Evolutionary conservation across 53 echinoderm and acorn worm species (phyloP).

Genomic region (Astropecten irregularis): DNA sequence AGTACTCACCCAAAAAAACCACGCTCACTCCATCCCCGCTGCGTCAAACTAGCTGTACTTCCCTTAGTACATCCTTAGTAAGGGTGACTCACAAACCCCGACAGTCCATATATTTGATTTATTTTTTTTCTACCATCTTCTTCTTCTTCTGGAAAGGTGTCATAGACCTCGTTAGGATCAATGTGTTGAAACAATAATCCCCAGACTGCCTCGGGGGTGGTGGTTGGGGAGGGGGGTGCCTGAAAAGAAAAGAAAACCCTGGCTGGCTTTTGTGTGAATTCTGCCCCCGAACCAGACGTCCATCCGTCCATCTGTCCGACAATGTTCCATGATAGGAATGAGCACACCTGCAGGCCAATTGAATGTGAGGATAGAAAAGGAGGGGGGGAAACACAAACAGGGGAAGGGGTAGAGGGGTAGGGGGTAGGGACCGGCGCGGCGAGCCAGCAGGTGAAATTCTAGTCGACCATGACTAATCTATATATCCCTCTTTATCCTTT

Average conservation of each 20-base stretch:
- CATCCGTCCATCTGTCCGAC: no score
- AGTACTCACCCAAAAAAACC: no score
- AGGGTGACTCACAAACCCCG: background rate
- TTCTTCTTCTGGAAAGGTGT: conserved; percentile 44
- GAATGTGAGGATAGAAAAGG: conserved; percentile 3
- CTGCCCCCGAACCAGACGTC: background rate
- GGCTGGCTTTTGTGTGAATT: conserved; percentile 21
- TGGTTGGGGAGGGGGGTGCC: no score
- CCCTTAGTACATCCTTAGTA: no score
- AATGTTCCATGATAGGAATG: conserved; percentile 22
- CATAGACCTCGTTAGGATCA: conserved; percentile 34
- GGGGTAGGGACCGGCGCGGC: no score
- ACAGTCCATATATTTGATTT: no score
- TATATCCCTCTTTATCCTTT: background rate
- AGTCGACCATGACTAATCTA: background rate
- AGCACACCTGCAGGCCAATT: background rate
- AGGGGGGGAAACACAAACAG: no score
- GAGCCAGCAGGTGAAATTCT: conserved; percentile 34
- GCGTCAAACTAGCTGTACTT: no score
- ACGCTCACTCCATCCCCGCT: no score
- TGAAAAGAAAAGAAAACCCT: no score
- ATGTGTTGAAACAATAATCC: conserved; percentile 57
- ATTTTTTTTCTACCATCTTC: no score
- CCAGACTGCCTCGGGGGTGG: background rate
- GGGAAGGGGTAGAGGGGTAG: no score